Evolutionary conservation across 2,797 vertebrate species (phyloP).

Genomic region (Notoglanidium macrostoma): DNA sequence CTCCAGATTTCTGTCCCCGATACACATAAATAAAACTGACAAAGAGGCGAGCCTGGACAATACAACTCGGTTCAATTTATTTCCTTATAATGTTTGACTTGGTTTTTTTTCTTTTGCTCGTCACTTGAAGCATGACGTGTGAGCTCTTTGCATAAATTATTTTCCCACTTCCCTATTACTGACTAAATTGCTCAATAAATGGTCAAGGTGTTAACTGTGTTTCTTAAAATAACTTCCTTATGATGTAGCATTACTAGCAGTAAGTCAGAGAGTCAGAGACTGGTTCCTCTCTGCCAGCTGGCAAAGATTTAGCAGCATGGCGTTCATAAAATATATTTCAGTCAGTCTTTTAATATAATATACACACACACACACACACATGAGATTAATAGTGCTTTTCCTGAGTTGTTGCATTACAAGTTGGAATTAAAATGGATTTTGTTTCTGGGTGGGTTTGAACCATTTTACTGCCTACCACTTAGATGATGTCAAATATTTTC

Average conservation of each 20-base stretch:
- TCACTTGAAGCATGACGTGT: background rate
- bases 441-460: no score
- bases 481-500: no score
- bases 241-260: background rate
- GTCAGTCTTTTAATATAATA: no score
- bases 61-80: background rate
- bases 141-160: background rate
- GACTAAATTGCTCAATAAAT: background rate
- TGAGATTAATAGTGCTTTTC: no score
- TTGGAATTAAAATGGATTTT: no score
- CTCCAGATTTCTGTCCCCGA: constrained; percentile 21
- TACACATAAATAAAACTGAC: constrained; percentile 24
- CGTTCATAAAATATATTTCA: background rate
- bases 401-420: no score
- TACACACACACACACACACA: no score
- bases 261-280: background rate
- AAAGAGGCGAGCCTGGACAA: background rate
- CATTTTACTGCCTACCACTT: no score
- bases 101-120: background rate
- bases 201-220: background rate
- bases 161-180: background rate
- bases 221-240: background rate
- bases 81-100: background rate
- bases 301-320: background rate
- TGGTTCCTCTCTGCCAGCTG: background rate